Base-by-base conservation (phyloP, 2,888 invertebrate genomes). In the Hypercompe scribonia region DNA sequence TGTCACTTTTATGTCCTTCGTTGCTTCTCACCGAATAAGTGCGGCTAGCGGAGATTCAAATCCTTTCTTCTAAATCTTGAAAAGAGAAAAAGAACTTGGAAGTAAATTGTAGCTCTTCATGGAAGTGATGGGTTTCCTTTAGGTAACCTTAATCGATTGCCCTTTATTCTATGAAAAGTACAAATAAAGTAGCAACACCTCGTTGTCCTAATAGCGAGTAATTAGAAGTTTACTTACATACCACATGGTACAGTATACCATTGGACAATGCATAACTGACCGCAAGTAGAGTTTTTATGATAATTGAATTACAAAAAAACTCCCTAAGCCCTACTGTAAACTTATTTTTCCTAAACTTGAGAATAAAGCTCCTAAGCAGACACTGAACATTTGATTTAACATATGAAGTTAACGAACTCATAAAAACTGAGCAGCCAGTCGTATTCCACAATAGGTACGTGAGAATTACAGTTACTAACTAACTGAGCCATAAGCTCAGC, bases 381-480 rank as follows among this genome's bases (percentile, higher is more conserved):
- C 8, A 18, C 54, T 18, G n/a, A 8, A 58, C 18, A 58, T 18
- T 36, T 34, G 34, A 28, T 18, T 36, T n/a, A 34, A 34, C n/a
- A 34, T 21, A 18, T 18, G n/a, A 21, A 24, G 58, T 28, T 10
- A 36, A 36, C 18, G n/a, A 68, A 36, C 46, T 68, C 36, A 68
- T 68, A 58, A 54, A 54, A 68, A 68, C 54, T 68, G 7, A 42
- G 7, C 31, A 58, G 36, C 34, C 28, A 58, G 58, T 39, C 65
- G 28, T 31, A 42, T 58, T 54, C 34, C 8, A 68, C 66, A 65
- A 11, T 33, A 31, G 46, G 31, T 31, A 34, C 18, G 33, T 50
- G 24, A 50, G 67, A 58, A 58, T 58, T 36, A 68, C 18, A 33
- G 58, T 21, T 18, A 36, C n/a, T 50, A 50, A 36, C n/a, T 50